These are phyloP conservation scores for Scaptomyza tumidula DNA, from an alignment of 2,888 invertebrate species.

Conservation along the genomic window DNA sequence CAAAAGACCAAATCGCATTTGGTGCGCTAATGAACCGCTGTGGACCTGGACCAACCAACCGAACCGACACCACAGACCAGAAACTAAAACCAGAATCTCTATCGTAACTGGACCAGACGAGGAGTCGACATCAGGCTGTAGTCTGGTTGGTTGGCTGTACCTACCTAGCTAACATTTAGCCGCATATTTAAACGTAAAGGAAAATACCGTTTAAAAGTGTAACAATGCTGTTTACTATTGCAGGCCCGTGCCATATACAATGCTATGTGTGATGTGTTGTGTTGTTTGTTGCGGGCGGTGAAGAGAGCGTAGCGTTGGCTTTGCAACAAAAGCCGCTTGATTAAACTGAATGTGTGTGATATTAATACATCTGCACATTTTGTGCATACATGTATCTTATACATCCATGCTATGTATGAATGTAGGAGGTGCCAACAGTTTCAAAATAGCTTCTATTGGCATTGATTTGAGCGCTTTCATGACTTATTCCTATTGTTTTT, in stretches of 20 bases:
- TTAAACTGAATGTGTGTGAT: conserved; percentile 48
- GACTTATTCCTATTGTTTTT: no score
- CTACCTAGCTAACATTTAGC: conserved; percentile 46
- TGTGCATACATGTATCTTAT: neutral
- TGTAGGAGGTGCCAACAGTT: neutral
- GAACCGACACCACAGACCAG: conserved; percentile 10
- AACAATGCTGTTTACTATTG: conserved; percentile 71
- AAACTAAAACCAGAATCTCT: conserved; percentile 31
- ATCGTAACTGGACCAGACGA: conserved; percentile 33
- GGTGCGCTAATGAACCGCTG: conserved; percentile 79
- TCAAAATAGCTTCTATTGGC: neutral
- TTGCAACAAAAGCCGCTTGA: conserved; percentile 70
- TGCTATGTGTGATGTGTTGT: neutral
- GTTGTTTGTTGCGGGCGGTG: neutral
- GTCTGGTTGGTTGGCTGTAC: neutral
- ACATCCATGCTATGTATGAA: neutral
- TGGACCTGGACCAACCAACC: conserved; percentile 35
- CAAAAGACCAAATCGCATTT: conserved; percentile 69
- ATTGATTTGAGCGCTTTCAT: neutral
- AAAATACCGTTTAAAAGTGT: conserved; percentile 74
- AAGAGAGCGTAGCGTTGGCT: conserved; percentile 7
- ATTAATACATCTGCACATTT: neutral
- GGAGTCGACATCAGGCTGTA: conserved; percentile 28
- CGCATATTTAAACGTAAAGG: conserved; percentile 63
- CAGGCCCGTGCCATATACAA: conserved; percentile 17